phyloP scores from a whole-genome alignment of 2,888 invertebrate genomes.

The Cylloceria caligata region DNA sequence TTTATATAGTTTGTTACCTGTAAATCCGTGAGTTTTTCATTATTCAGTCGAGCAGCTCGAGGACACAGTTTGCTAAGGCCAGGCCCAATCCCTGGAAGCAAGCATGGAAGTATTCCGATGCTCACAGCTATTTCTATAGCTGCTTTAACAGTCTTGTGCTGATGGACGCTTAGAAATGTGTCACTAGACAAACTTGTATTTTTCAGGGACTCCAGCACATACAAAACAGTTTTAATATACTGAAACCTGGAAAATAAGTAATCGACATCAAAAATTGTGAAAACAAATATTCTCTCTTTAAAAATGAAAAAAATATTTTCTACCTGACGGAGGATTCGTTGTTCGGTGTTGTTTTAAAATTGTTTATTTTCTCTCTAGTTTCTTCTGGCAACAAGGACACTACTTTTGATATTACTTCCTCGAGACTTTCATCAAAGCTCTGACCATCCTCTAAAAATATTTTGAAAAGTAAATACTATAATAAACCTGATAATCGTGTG shows the following conservation, averaged over 20 bases:
- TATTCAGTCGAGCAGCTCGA: conserved; percentile 80
- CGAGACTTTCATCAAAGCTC: conserved; percentile 76
- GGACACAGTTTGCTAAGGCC: conserved; percentile 85
- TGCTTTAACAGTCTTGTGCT: conserved; percentile 88
- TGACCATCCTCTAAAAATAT: conserved; percentile 73
- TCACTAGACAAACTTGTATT: conserved; percentile 67
- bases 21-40: conserved; percentile 82
- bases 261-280: conserved; percentile 8
- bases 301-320: conserved; percentile 2
- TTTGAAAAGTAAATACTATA: not conserved
- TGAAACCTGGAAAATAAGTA: conserved; percentile 70
- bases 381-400: conserved; percentile 84
- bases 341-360: conserved; percentile 81
- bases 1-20: conserved; percentile 85
- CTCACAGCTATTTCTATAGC: conserved; percentile 88
- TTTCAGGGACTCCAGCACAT: conserved; percentile 71
- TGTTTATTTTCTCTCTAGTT: conserved; percentile 80
- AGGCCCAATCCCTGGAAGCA: conserved; percentile 89
- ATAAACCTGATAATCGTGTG: too few species aligned
- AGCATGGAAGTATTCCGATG: conserved; percentile 88
- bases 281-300: conserved; percentile 1
- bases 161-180: conserved; percentile 87
- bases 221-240: conserved; percentile 73
- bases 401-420: conserved; percentile 73
- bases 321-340: conserved; percentile 55